phyloP scores from a whole-genome alignment of 2,888 invertebrate species.

The Lithophane ornitopus region DNA sequence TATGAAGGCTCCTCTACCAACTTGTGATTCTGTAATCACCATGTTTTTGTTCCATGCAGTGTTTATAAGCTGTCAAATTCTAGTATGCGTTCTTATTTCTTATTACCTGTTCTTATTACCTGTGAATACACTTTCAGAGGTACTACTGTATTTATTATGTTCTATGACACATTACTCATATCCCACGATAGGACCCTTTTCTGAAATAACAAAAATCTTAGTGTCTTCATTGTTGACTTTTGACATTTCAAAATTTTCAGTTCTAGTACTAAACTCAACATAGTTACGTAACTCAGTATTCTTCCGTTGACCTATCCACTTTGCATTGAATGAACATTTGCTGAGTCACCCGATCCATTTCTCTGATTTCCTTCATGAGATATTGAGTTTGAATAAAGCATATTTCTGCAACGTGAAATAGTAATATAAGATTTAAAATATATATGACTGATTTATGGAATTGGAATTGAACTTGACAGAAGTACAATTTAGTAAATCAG shows the following conservation, averaged over 20 bases:
- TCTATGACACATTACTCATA: not conserved
- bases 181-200: not conserved
- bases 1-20: not conserved
- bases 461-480: not conserved
- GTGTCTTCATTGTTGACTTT: not conserved
- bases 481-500: no score
- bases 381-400: slow-evolving; percentile 30
- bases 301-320: slow-evolving; percentile 18
- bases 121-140: not conserved
- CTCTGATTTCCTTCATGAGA: slow-evolving; percentile 26
- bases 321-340: slow-evolving; percentile 28
- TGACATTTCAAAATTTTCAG: not conserved
- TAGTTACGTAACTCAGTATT: slow-evolving; percentile 10
- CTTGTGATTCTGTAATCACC: not conserved
- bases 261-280: not conserved
- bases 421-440: slow-evolving; percentile 6
- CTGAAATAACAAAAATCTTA: not conserved
- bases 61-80: not conserved
- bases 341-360: slow-evolving; percentile 39
- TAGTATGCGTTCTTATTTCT: not conserved
- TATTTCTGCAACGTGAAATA: slow-evolving; percentile 17
- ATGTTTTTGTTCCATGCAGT: not conserved
- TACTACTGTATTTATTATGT: not conserved
- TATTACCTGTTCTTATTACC: no score
- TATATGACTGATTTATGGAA: slow-evolving; percentile 20